Conservation (phyloP, 2,888 invertebrate species). For the Serripes groenlandicus region DNA sequence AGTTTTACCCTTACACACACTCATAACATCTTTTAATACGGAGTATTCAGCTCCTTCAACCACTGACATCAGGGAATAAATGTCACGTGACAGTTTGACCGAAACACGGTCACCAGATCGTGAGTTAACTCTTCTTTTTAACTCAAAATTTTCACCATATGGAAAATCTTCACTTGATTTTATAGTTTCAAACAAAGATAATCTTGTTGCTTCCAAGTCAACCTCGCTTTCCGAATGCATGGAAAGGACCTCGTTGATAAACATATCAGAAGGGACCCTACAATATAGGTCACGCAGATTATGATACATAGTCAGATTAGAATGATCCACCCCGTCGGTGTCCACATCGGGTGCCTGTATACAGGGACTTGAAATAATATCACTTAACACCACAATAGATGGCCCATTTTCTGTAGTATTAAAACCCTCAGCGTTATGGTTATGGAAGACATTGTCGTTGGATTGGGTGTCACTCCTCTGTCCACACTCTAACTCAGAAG, state of each 20-base stretch:
- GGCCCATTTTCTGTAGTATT: no score
- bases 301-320: neutral
- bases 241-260: neutral
- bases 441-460: no score
- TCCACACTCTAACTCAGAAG: no score
- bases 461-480: no score
- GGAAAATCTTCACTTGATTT: conserved; percentile 15
- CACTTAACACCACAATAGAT: no score
- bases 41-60: conserved; percentile 11
- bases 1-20: neutral
- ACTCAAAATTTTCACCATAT: neutral
- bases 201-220: conserved; percentile 4
- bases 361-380: no score
- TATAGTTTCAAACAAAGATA: neutral
- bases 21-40: conserved; percentile 1
- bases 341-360: neutral
- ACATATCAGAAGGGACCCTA: neutral
- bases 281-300: neutral
- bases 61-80: neutral
- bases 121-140: conserved; percentile 1
- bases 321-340: neutral
- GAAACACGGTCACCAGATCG: conserved; percentile 1
- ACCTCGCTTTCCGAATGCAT: neutral
- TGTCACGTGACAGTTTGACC: conserved; percentile 10
- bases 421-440: no score